phyloP scores from a whole-genome alignment of 2,797 vertebrate genomes.

The Pelodytes ibericus region DNA sequence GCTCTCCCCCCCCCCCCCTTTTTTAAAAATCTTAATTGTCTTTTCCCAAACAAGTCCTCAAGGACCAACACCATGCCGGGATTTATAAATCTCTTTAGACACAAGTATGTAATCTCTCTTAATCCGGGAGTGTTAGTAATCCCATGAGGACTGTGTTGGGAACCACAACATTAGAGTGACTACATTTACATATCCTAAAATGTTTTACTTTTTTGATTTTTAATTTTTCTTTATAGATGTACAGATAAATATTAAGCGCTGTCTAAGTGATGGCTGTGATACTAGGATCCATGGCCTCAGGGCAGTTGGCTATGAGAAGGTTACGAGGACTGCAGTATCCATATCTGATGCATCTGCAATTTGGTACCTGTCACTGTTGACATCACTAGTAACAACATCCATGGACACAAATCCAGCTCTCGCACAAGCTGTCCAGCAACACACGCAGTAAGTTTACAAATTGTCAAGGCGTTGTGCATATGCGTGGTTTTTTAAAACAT shows the following conservation, averaged over 20 bases:
- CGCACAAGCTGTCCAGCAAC: slow-evolving; percentile 91
- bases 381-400: slow-evolving; percentile 93
- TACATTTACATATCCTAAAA: neutral
- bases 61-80: too few species aligned
- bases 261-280: slow-evolving; percentile 95
- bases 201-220: slow-evolving; percentile 13
- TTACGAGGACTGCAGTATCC: slow-evolving; percentile 89
- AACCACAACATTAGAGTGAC: too few species aligned
- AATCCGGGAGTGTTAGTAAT: too few species aligned
- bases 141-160: too few species aligned
- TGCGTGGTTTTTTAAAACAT: too few species aligned
- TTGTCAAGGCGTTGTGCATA: neutral
- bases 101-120: too few species aligned
- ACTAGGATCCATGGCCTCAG: slow-evolving; percentile 94
- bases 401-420: slow-evolving; percentile 95
- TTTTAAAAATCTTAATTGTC: too few species aligned
- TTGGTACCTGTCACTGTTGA: slow-evolving; percentile 97
- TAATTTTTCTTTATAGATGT: slow-evolving; percentile 74
- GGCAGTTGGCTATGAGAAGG: slow-evolving; percentile 90
- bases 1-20: too few species aligned
- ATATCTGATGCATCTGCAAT: slow-evolving; percentile 96
- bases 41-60: too few species aligned
- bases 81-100: too few species aligned
- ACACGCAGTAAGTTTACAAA: slow-evolving; percentile 85
- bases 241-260: slow-evolving; percentile 98